A percentile compares a stretch with the other conserved stretches of the same genome.
Conservation (phyloP, 2,888 invertebrate genomes). For the Trachelus stipa region DNA sequence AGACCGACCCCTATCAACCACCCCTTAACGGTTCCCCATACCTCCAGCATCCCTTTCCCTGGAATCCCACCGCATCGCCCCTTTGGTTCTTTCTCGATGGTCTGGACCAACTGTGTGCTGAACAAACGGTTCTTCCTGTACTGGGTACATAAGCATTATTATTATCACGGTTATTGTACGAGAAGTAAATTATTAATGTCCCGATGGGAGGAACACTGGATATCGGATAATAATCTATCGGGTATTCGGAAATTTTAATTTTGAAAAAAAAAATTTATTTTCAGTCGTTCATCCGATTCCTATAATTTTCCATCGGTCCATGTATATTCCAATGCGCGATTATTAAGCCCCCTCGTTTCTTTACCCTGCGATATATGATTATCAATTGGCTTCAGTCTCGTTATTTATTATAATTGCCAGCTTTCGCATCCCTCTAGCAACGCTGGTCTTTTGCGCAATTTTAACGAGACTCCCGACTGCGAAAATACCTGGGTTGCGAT, state of each 20-base stretch:
- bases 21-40: conserved; percentile 12
- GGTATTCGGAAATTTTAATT: background rate
- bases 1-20: conserved; percentile 17
- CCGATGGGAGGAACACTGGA: background rate
- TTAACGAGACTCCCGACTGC: background rate
- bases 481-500: background rate
- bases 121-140: conserved; percentile 51
- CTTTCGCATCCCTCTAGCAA: background rate
- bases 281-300: background rate
- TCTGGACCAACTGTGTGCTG: conserved; percentile 40
- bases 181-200: background rate
- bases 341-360: background rate
- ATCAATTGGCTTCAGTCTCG: background rate
- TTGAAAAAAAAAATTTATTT: background rate
- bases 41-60: conserved; percentile 19
- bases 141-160: background rate
- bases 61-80: conserved; percentile 4
- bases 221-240: background rate
- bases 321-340: background rate
- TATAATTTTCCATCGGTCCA: background rate
- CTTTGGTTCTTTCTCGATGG: conserved; percentile 21
- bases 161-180: conserved; percentile 3
- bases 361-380: background rate
- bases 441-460: background rate
- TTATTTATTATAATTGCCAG: background rate